Base-by-base conservation (phyloP, 1,140 invertebrate species). In the Asobara japonica region DNA sequence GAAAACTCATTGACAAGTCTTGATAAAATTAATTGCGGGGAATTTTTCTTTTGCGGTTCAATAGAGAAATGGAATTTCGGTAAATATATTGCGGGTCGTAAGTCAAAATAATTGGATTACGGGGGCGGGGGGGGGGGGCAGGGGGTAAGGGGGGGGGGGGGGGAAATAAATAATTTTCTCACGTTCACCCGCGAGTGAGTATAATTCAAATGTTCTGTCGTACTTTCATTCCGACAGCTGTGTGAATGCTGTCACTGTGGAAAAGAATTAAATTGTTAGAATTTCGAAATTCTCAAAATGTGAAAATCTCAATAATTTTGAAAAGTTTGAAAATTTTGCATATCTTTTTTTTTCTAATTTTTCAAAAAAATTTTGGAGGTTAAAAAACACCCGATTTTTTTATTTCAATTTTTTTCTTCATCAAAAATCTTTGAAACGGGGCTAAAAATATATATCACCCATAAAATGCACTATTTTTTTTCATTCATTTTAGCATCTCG, bases 101-200 rank as follows among this genome's bases (percentile, higher is more conserved):
- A 5, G 51, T 56, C 51, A 56, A 56, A 56, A 56, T 56, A 56
- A 56, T 56, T 56, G 51, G 51, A 56, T 56, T 25, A 56, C 51
- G 25, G 3, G 11, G 31, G 31, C n/a, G n/a, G n/a, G n/a, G 36
- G n/a, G 10, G 36, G n/a, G 18, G 41, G n/a, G 13, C 18, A 16
- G 41, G 13, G 41, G 41, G 41, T 45, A 16, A 16, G n/a, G 41
- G 5, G 31, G 11, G n/a, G n/a, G n/a, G n/a, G n/a, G n/a, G n/a
- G n/a, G n/a, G 31, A 36, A 5, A 36, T 36, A 36, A 36, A 36
- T 36, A 36, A 36, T 11, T 36, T 11, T 36, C 31, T 5, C 31
- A 11, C 31, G 11, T 36, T 36, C 31, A 36, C 31, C 5, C 31
- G 5, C 31, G 31, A 36, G n/a, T n/a, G n/a, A 36, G 11, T 36